These are phyloP conservation scores for Eretmochelys imbricata DNA, from an alignment of 2,113 vertebrate genomes.

Conservation along the genomic window DNA sequence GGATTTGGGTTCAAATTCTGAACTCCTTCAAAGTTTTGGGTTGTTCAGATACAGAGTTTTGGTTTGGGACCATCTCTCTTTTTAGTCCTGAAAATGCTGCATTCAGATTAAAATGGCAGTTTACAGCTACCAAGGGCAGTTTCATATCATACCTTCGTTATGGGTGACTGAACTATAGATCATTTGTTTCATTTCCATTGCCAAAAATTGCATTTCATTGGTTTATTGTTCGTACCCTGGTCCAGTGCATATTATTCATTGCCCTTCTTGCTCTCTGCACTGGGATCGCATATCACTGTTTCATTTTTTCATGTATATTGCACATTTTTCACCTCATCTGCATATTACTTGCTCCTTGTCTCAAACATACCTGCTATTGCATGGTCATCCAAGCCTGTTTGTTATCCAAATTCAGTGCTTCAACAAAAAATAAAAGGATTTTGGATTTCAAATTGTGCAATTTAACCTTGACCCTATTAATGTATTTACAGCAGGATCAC, in stretches of 20 bases:
- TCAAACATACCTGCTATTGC: neutral
- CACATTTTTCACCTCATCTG: neutral
- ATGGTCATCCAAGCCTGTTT: neutral
- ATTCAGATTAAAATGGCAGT: neutral
- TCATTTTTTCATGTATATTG: neutral
- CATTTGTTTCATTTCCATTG: neutral
- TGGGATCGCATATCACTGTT: neutral
- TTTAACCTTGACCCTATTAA: neutral
- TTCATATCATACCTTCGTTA: neutral
- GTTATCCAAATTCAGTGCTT: neutral
- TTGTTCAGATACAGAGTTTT: neutral
- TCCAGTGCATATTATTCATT: neutral
- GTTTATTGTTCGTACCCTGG: neutral
- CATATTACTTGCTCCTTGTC: neutral
- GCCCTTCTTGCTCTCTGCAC: neutral
- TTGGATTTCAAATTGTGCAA: neutral
- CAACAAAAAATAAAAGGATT: neutral
- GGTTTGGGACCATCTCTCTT: accelerated
- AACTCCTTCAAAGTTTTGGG: neutral
- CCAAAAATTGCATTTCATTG: neutral
- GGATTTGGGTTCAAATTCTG: neutral
- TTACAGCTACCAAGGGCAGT: neutral
- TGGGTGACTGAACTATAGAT: neutral
- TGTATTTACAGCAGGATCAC: neutral
- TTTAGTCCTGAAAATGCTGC: neutral